phyloP scores from a whole-genome alignment of 2,113 vertebrate genomes.

The Ameiurus melas region DNA sequence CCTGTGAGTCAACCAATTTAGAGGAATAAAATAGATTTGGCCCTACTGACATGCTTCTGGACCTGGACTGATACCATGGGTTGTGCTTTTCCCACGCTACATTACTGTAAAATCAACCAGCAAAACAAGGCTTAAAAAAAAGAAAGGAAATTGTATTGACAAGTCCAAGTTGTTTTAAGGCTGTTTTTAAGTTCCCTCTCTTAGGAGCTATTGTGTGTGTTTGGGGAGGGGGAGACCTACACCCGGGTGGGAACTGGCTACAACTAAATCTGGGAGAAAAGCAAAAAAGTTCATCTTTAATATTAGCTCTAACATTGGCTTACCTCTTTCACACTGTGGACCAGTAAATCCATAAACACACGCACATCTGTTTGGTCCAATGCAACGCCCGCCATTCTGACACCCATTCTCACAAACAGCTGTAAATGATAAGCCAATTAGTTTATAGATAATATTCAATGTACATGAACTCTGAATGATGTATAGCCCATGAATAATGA shows the following conservation, averaged over 20 bases:
- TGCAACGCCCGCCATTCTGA: conserved; percentile 94
- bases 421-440: conserved; percentile 53
- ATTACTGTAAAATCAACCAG: not conserved
- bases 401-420: conserved; percentile 94
- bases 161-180: not conserved
- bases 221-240: not conserved
- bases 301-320: conserved; percentile 50
- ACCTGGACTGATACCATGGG: not conserved
- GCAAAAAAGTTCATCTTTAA: not conserved
- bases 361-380: conserved; percentile 93
- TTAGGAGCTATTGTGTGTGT: not conserved
- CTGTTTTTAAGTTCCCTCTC: not conserved
- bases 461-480: not conserved
- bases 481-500: not conserved
- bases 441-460: not conserved
- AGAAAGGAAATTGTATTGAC: conserved; percentile 18
- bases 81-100: not conserved
- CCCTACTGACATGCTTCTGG: no score
- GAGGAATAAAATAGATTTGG: not conserved
- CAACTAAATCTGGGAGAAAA: not conserved
- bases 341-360: conserved; percentile 97
- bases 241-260: not conserved
- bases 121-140: not conserved
- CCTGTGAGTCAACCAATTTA: not conserved
- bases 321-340: conserved; percentile 96